Conservation (phyloP, 2,888 invertebrate genomes). For the Balanococcus diminutus region DNA sequence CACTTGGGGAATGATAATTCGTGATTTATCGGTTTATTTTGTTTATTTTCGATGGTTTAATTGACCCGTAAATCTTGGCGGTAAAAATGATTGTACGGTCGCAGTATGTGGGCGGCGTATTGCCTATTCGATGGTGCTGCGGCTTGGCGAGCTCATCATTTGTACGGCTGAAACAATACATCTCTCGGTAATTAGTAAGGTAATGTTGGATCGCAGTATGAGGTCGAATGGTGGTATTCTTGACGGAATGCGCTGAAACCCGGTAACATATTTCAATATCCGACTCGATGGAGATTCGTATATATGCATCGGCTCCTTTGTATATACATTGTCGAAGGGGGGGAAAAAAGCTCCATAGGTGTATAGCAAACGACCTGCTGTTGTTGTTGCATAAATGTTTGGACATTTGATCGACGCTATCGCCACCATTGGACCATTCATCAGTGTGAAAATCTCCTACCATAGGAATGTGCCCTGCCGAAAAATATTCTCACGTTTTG, state of each 20-base stretch:
- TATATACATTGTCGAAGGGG: not conserved
- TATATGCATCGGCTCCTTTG: not conserved
- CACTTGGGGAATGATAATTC: not conserved
- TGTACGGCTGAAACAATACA: constrained; percentile 17
- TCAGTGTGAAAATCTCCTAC: not conserved
- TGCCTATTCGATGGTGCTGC: constrained; percentile 8
- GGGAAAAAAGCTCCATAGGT: too few relatives aligned
- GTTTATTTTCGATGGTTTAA: constrained; percentile 36
- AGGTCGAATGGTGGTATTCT: constrained; percentile 18
- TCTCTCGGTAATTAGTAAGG: constrained; percentile 44
- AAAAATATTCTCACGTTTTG: not conserved
- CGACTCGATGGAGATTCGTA: not conserved
- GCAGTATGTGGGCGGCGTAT: constrained; percentile 48
- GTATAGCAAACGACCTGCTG: too few relatives aligned
- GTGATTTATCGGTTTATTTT: constrained; percentile 24
- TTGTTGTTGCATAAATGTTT: too few relatives aligned
- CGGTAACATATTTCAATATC: constrained; percentile 46
- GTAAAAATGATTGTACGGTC: constrained; percentile 17
- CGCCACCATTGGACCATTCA: not conserved
- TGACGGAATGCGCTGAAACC: not conserved
- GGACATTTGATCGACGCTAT: not conserved
- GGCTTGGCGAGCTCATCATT: not conserved
- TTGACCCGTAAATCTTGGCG: constrained; percentile 40
- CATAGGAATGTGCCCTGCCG: not conserved
- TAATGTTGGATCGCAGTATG: constrained; percentile 42